phyloP scores from a whole-genome alignment of 1,140 invertebrate species.

The Phymorhynchus buccinoides region DNA sequence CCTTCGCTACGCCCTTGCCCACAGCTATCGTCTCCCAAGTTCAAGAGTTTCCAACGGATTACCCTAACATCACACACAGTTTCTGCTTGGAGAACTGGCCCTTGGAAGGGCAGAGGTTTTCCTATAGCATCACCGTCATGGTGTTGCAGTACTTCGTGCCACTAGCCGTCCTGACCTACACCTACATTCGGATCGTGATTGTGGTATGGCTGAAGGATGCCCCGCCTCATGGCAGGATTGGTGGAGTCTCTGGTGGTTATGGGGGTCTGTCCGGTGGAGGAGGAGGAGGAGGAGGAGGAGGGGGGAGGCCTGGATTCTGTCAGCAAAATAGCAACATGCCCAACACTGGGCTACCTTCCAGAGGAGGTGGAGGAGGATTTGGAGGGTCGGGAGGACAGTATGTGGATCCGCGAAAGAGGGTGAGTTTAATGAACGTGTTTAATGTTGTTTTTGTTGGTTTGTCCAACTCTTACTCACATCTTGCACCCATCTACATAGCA shows the following conservation, averaged over 20 bases:
- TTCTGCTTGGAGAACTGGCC: constrained; percentile 65
- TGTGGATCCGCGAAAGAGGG: constrained; percentile 90
- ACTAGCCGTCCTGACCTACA: constrained; percentile 86
- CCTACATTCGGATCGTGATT: constrained; percentile 88
- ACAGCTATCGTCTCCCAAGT: constrained; percentile 80
- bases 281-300: too few relatives aligned
- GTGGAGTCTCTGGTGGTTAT: constrained; percentile 75
- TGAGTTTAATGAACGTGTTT: constrained; percentile 72
- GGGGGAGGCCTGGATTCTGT: too few relatives aligned
- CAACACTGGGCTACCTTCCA: background rate
- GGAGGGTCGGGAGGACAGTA: constrained; percentile 84
- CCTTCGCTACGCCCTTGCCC: constrained; percentile 85
- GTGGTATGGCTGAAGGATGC: constrained; percentile 90
- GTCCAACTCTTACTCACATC: background rate
- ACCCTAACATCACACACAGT: constrained; percentile 25
- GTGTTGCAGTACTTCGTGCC: constrained; percentile 90
- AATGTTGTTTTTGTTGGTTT: background rate
- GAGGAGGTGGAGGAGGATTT: constrained; percentile 81
- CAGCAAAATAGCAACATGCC: background rate
- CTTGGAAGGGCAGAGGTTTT: constrained; percentile 75
- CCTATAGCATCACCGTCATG: constrained; percentile 85
- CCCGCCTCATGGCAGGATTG: constrained; percentile 80
- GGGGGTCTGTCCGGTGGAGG: too few relatives aligned
- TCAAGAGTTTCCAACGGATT: background rate
- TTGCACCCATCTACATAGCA: too few relatives aligned